phyloP scores from a whole-genome alignment of 2,888 invertebrate genomes.

The Abscondita cerata region DNA sequence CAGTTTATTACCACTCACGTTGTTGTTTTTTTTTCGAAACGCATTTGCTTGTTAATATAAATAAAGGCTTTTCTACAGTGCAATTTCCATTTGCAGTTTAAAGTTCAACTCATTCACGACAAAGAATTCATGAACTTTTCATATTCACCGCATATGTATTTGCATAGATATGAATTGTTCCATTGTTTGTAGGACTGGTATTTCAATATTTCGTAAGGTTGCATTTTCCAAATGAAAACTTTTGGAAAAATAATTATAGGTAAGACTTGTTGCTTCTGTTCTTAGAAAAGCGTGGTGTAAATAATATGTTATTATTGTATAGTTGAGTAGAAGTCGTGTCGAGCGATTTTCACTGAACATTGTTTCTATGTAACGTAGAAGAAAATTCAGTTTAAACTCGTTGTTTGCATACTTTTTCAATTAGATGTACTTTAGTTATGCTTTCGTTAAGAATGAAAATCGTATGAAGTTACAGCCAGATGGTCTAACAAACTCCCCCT shows the following conservation, averaged over 20 bases:
- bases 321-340: too few species aligned
- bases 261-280: constrained; percentile 30
- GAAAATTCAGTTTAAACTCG: constrained; percentile 29
- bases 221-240: constrained; percentile 27
- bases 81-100: constrained; percentile 12
- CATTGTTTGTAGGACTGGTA: constrained; percentile 9
- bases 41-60: background rate
- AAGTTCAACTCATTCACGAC: constrained; percentile 10
- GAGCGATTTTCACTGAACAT: too few species aligned
- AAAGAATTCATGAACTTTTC: constrained; percentile 15
- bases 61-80: background rate
- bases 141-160: constrained; percentile 16
- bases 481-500: constrained; percentile 36
- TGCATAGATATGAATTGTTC: constrained; percentile 22
- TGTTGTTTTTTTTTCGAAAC: background rate
- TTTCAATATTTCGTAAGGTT: constrained; percentile 18
- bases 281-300: too few species aligned
- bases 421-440: constrained; percentile 20
- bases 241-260: constrained; percentile 23
- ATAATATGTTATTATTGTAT: too few species aligned
- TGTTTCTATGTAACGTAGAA: constrained; percentile 20
- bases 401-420: constrained; percentile 22
- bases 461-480: constrained; percentile 31
- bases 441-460: constrained; percentile 12
- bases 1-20: too few species aligned